phyloP scores from a whole-genome alignment of 2,113 vertebrate genomes.

The Tinamus guttatus region DNA sequence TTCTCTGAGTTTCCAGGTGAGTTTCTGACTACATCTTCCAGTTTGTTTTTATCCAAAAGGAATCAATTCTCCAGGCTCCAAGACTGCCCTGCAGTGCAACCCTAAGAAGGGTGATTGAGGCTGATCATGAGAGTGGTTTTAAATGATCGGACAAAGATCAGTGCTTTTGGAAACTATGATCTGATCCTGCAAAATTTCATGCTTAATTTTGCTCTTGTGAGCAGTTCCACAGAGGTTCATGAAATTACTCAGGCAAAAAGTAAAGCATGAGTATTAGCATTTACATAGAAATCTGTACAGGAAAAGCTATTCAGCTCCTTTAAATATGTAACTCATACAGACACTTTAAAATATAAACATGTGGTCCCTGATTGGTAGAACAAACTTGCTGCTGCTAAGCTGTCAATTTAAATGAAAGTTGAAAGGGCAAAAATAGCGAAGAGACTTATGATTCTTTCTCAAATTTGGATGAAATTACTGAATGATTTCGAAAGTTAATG shows the following conservation, averaged over 20 bases:
- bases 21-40: not conserved
- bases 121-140: not conserved
- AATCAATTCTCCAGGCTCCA: not conserved
- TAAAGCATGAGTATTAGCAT: too few relatives aligned
- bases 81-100: not conserved
- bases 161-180: too few relatives aligned
- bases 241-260: too few relatives aligned
- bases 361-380: not conserved
- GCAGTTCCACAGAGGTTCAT: too few relatives aligned
- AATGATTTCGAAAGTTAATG: not conserved
- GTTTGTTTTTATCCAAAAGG: not conserved
- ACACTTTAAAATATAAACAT: not conserved
- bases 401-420: not conserved
- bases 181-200: too few relatives aligned
- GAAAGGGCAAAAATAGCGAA: not conserved
- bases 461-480: conserved; percentile 9
- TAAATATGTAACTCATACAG: not conserved
- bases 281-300: not conserved
- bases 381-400: not conserved
- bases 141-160: not conserved
- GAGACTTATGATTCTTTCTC: not conserved
- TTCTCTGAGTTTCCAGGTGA: not conserved
- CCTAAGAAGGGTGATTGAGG: not conserved
- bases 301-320: not conserved
- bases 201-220: too few relatives aligned